Evolutionary conservation across 2,888 invertebrate species (phyloP).

Genomic region (Agonopterix alstromeriana): DNA sequence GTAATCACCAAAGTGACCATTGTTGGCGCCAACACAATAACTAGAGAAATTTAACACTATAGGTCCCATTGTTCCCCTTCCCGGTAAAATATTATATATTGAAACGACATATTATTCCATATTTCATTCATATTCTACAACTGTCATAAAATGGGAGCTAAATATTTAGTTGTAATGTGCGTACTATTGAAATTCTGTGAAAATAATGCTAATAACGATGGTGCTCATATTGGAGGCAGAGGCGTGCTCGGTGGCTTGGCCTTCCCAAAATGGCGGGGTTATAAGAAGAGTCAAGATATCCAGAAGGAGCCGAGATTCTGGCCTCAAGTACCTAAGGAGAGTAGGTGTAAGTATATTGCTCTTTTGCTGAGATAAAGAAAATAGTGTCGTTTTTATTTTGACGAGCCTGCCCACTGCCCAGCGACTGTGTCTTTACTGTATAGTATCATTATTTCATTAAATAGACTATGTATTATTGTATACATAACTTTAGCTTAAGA

Average conservation of each 20-base stretch:
- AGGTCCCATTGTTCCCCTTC: slow-evolving; percentile 26
- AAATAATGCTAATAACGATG: slow-evolving; percentile 19
- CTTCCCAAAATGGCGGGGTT: slow-evolving; percentile 20
- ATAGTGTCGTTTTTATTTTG: no score
- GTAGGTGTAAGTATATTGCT: slow-evolving; percentile 48
- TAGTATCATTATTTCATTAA: no score
- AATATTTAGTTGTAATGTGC: slow-evolving; percentile 11
- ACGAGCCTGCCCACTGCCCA: background rate
- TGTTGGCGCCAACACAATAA: slow-evolving; percentile 33
- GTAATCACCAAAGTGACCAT: slow-evolving; percentile 36
- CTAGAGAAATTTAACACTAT: slow-evolving; percentile 35
- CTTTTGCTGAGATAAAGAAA: no score
- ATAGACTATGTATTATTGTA: no score
- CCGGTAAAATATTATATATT: slow-evolving; percentile 37
- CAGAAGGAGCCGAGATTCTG: slow-evolving; percentile 40
- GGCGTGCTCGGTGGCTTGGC: slow-evolving; percentile 19
- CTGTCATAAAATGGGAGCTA: slow-evolving; percentile 15
- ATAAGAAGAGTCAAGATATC: background rate
- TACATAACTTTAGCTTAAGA: no score
- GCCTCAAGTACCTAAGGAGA: slow-evolving; percentile 53
- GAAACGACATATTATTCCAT: slow-evolving; percentile 17
- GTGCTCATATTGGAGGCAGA: slow-evolving; percentile 13
- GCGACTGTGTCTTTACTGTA: background rate
- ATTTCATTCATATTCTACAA: slow-evolving; percentile 16
- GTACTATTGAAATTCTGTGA: slow-evolving; percentile 25